Percentiles rank a stretch among this genome's conserved stretches.
phyloP scores from a whole-genome alignment of 2,797 vertebrate species.

The Thripadectes ignobilis region DNA sequence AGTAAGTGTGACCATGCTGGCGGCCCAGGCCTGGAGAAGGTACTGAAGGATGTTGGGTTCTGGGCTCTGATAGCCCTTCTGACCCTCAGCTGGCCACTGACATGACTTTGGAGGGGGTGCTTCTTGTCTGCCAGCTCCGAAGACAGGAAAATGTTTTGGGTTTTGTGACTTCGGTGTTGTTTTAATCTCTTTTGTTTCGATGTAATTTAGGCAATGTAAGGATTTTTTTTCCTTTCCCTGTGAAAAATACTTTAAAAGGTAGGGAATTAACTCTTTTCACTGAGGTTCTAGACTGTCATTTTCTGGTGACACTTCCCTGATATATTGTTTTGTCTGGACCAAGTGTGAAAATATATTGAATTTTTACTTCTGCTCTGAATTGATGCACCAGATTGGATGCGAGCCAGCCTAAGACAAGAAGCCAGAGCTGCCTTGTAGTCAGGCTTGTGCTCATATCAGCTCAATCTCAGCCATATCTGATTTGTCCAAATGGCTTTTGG shows the following conservation, averaged over 20 bases:
- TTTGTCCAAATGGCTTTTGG: background rate
- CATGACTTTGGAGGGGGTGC: background rate
- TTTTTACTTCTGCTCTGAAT: background rate
- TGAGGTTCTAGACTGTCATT: background rate
- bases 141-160: background rate
- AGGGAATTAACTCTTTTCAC: background rate
- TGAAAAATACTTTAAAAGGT: background rate
- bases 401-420: background rate
- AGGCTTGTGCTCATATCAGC: background rate
- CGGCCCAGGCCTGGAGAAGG: accelerated
- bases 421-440: background rate
- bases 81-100: background rate
- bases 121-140: background rate
- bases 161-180: background rate
- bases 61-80: background rate
- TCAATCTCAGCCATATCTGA: background rate
- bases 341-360: background rate
- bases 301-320: background rate
- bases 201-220: background rate
- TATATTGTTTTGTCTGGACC: background rate
- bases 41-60: background rate
- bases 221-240: background rate
- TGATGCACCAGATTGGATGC: background rate
- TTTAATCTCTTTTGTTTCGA: background rate
- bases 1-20: accelerated